Conservation (phyloP, 2,797 vertebrate genomes). For the Cossypha niveicapilla region DNA sequence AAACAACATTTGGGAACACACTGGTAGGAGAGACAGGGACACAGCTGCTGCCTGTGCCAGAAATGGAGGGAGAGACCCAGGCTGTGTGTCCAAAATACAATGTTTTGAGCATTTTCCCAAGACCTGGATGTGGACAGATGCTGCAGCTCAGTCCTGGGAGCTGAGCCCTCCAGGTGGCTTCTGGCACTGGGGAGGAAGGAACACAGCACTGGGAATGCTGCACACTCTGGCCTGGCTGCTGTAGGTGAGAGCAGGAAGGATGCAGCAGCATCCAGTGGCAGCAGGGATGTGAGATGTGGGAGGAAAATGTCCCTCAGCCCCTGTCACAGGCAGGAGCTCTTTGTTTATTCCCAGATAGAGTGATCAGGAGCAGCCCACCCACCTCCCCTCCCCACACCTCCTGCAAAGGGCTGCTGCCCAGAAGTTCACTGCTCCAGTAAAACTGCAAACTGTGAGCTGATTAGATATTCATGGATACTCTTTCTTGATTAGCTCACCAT, state of each 20-base stretch:
- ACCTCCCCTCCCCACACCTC: background rate
- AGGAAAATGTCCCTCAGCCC: background rate
- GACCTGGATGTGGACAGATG: background rate
- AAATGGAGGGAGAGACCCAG: background rate
- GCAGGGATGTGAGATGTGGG: background rate
- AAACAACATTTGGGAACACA: background rate
- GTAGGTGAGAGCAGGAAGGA: background rate
- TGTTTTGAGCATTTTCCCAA: background rate
- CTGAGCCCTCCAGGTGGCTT: background rate
- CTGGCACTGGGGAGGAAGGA: background rate
- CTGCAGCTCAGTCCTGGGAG: background rate
- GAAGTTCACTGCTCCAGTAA: constrained; percentile 13
- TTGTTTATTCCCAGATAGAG: constrained; percentile 20
- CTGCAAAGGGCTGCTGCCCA: constrained; percentile 15
- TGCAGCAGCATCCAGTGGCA: background rate
- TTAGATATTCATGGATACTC: constrained; percentile 59
- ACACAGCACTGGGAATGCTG: background rate
- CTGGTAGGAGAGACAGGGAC: background rate
- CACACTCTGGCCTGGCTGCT: background rate
- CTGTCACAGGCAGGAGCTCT: background rate
- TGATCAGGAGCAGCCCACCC: background rate
- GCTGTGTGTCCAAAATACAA: background rate
- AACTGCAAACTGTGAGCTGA: constrained; percentile 48
- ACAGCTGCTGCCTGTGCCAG: background rate
- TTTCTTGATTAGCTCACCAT: constrained; percentile 61